Evolutionary conservation across 2,113 vertebrate genomes (phyloP).

Genomic region (Petrocephalus microphthalmus): DNA sequence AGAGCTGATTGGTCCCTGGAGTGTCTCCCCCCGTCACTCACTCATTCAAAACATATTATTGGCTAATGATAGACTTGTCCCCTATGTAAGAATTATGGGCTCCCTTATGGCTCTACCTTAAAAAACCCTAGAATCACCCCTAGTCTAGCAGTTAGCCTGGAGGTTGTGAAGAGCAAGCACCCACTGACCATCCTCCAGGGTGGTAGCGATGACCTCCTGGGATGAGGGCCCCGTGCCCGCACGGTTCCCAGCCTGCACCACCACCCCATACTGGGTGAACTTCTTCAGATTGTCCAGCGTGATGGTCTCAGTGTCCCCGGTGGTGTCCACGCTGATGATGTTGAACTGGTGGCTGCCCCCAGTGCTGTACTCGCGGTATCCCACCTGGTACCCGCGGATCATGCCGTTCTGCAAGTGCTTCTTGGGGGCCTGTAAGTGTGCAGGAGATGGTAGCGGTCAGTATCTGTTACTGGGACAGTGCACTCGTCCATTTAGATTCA

Average conservation of each 20-base stretch:
- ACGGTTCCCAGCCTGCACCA: constrained; percentile 94
- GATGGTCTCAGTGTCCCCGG: constrained; percentile 85
- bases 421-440: constrained; percentile 72
- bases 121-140: background rate
- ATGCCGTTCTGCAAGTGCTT: constrained; percentile 92
- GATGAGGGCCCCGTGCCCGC: constrained; percentile 94
- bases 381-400: constrained; percentile 95
- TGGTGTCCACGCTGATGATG: constrained; percentile 93
- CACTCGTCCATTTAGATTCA: background rate
- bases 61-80: background rate
- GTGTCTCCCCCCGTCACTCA: background rate
- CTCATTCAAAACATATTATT: background rate
- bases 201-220: constrained; percentile 94
- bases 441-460: background rate
- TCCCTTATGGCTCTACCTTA: background rate
- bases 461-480: background rate
- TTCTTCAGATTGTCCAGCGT: constrained; percentile 90
- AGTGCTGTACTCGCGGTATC: constrained; percentile 88
- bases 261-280: constrained; percentile 96
- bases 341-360: constrained; percentile 94
- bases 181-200: constrained; percentile 84
- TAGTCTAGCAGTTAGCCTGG: background rate
- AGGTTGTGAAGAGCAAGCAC: background rate
- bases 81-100: background rate
- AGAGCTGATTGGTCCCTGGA: background rate